Conservation (phyloP, 2,888 invertebrate genomes). For the Melikaiella ostensackeni region DNA sequence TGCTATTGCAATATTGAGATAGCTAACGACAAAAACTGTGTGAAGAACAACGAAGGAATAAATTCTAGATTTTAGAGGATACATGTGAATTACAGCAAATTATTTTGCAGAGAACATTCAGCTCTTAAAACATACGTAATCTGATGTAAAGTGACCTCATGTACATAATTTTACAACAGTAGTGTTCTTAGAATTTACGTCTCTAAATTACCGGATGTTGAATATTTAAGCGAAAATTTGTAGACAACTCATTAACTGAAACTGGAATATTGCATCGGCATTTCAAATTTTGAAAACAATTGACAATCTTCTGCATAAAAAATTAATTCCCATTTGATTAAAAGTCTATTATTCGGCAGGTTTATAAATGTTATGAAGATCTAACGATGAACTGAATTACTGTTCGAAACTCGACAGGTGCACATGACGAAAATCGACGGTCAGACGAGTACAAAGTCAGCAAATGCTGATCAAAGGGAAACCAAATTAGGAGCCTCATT, state of each 20-base stretch:
- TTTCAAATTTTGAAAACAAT: neutral
- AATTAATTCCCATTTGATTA: neutral
- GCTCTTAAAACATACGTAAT: neutral
- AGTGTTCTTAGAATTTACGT: neutral
- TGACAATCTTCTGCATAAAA: too few relatives aligned
- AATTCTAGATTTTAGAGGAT: neutral
- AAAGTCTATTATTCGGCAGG: neutral
- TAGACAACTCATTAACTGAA: neutral
- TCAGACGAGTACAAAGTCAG: neutral
- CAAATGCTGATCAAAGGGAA: conserved; percentile 13
- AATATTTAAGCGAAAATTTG: neutral
- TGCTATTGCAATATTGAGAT: too few relatives aligned
- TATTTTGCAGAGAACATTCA: neutral
- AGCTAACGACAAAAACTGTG: neutral
- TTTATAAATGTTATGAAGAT: neutral
- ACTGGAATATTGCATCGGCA: neutral
- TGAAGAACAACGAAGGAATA: neutral
- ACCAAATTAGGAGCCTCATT: conserved; percentile 4
- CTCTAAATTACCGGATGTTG: neutral
- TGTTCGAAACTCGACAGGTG: neutral
- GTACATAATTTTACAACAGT: neutral
- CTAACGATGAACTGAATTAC: neutral
- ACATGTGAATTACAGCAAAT: neutral
- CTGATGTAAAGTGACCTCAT: too few relatives aligned
- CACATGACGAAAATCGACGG: neutral